Base-by-base conservation (phyloP, 1,140 invertebrate species). In the Caenorhabditis latens region DNA sequence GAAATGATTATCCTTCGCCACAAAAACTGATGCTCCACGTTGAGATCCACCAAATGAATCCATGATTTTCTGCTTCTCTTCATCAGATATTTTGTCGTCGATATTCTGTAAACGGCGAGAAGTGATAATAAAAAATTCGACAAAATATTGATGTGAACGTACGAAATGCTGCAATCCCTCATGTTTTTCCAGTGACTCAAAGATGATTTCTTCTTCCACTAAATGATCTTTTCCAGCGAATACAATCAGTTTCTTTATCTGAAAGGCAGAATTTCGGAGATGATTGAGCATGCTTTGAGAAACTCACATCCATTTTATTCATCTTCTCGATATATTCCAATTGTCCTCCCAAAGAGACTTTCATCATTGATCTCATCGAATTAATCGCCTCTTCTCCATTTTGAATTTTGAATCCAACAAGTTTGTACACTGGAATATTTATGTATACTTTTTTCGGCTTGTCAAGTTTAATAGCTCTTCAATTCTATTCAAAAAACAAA, bases 341-440 rank as follows among this genome's bases (percentile, higher is more conserved):
- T 61, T 84, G 83, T 32, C 58, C 82, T 85, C 53, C 86, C 55
- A 87, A 85, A 19, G 48, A 86, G 85, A 79, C 58, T 9, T 48
- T 86, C 4, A 14, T 83, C 61, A 87, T 84, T 21, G 83, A 57
- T 13, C 83, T n/a, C n/a, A 84, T 55, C 19, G 50, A 84, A 14
- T 50, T 61, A 11, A 84, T 32, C 13, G 83, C 83, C 48, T 50
- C n/a, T n/a, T 61, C 55, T 11, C 83, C 83, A 84, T 9, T 84
- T 24, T 58, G 16, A 16, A 84, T 32, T 32, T 55, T 50, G n/a
- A 84, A 50, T 13, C 83, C 83, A 21, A 87, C 24, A 13, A 32
- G 55, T 48, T 88, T 88, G 50, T 88, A 88, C 2, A 88, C 87
- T 88, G 84, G 53, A 88, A 88, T 57, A 48, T 42, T 21, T 53